These are phyloP conservation scores for Pachypeltis micranthus DNA, from an alignment of 1,140 invertebrate species.

Conservation along the genomic window DNA sequence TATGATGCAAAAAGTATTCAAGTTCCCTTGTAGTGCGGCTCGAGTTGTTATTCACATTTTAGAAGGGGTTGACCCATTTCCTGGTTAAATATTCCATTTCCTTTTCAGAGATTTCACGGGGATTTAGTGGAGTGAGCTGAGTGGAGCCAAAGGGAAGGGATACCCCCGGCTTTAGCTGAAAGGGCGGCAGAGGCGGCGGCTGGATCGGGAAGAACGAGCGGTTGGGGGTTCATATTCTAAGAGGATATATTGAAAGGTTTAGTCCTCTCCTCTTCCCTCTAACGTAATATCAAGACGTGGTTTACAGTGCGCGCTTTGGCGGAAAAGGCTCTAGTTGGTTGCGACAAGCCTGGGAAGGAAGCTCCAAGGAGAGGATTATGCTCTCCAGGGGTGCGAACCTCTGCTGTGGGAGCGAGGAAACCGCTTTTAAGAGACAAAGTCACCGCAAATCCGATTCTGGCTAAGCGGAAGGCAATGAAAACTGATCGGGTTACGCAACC, in stretches of 20 bases:
- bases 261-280: background rate
- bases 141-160: background rate
- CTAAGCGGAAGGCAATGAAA: constrained; percentile 6
- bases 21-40: background rate
- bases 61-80: constrained; percentile 7
- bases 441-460: constrained; percentile 4
- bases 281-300: constrained; percentile 5
- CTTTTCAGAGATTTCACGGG: constrained; percentile 1
- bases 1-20: background rate
- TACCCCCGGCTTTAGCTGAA: background rate
- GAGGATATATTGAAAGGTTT: constrained; percentile 9
- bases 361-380: too few relatives aligned
- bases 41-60: constrained; percentile 4
- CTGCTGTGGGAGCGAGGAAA: too few relatives aligned
- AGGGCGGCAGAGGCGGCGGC: background rate
- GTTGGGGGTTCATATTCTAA: constrained; percentile 5
- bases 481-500: constrained; percentile 1
- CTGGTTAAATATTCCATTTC: constrained; percentile 6
- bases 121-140: constrained; percentile 1
- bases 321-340: too few relatives aligned
- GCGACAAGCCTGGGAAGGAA: too few relatives aligned
- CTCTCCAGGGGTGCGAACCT: too few relatives aligned
- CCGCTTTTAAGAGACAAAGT: constrained; percentile 2
- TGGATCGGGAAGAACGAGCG: too few relatives aligned
- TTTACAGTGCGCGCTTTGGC: too few relatives aligned